Base-by-base conservation (phyloP, 1,140 invertebrate genomes). In the Calycopis cecrops region DNA sequence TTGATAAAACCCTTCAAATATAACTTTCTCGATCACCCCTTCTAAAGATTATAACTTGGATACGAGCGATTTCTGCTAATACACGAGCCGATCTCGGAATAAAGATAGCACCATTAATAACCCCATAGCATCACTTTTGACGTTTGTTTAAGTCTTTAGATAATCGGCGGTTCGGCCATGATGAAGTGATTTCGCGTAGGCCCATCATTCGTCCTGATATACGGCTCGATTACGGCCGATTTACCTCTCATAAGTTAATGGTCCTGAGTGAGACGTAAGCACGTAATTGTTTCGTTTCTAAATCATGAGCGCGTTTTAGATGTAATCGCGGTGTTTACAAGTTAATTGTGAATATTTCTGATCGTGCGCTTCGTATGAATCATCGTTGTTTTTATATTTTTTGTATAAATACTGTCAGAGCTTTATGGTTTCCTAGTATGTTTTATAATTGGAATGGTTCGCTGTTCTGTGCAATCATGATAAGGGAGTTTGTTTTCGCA, bases 191-290 rank as follows among this genome's bases (percentile, higher is more conserved):
- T 44, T 16, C 38, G 21, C 21, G 21, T 28, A 40, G 38, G 12
- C 40, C 40, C 21, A 28, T 18, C 12, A 44, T 44, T 28, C 21
- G 17, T 44, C 40, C 40, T 44, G 40, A 44, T 17, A 44, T 44
- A 44, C 17, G 40, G 40, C 40, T 9, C 69, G 59, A 69, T 75
- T 75, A 73, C 53, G 57, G 17, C 55, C 71, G 67, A 62, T 63
- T 65, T 65, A 63, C 59, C 60, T 60, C 56, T 59, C 56, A 60
- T 68, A 71, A 73, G 65, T 67, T 68, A 67, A 51, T 55, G 56
- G 48, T 55, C 48, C 37, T 60, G 57, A 61, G 59, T 61, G 47
- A 59, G 56, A 65, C 57, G 59, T 65, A 61, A 65, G 56, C 38
- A 52, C 48, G 55, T 61, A 65, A 65, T 65, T 47, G 52, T 54